These are phyloP conservation scores for Nomada goodeniana DNA, from an alignment of 2,888 invertebrate species.

Conservation along the genomic window DNA sequence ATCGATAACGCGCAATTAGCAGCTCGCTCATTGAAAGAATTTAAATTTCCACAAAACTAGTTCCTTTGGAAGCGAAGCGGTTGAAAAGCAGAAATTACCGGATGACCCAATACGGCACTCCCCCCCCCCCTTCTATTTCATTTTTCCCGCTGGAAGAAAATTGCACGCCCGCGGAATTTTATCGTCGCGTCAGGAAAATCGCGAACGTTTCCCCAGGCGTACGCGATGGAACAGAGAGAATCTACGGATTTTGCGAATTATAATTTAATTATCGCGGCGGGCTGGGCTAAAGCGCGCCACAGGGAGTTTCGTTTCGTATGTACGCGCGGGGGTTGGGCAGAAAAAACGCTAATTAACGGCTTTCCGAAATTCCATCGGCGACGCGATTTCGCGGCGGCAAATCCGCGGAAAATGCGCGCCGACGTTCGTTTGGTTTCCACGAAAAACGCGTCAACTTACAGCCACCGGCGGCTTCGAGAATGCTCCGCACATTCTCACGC, in stretches of 20 bases:
- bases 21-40: too few species aligned
- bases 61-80: background rate
- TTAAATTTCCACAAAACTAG: too few species aligned
- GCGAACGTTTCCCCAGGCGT: background rate
- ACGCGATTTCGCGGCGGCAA: slow-evolving; percentile 42
- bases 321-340: background rate
- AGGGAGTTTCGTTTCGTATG: slow-evolving; percentile 11
- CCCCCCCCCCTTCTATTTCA: background rate
- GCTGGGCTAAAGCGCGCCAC: slow-evolving; percentile 19
- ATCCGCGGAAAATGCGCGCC: slow-evolving; percentile 17
- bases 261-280: slow-evolving; percentile 48
- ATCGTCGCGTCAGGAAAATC: slow-evolving; percentile 26
- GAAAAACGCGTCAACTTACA: slow-evolving; percentile 1
- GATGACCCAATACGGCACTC: background rate
- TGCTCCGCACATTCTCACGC: too few species aligned
- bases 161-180: slow-evolving; percentile 32
- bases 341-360: slow-evolving; percentile 44
- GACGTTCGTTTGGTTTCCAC: background rate
- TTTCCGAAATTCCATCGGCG: slow-evolving; percentile 42
- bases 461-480: background rate
- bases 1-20: too few species aligned
- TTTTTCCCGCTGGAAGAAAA: slow-evolving; percentile 20
- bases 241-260: slow-evolving; percentile 47
- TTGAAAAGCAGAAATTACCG: background rate
- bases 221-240: slow-evolving; percentile 11